Percentiles rank a stretch among this genome's conserved stretches.
Conservation (phyloP, 2,797 vertebrate species). For the Sparus aurata region DNA sequence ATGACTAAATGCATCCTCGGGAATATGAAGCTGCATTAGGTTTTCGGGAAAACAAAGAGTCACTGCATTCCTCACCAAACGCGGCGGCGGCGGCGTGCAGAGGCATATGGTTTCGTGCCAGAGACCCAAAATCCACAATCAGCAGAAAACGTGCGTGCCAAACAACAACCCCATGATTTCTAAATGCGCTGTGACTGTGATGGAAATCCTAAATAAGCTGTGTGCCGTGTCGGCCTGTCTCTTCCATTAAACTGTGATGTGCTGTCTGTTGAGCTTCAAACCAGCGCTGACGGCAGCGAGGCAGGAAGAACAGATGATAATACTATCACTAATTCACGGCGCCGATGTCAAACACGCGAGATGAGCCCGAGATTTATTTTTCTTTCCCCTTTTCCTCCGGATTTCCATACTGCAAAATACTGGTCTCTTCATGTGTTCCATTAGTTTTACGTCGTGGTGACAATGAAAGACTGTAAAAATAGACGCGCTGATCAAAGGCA, state of each 20-base stretch:
- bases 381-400: conserved; percentile 6
- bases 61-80: conserved; percentile 43
- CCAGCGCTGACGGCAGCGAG: conserved; percentile 45
- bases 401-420: conserved; percentile 62
- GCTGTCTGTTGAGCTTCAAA: conserved; percentile 64
- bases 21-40: conserved; percentile 66
- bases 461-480: conserved; percentile 83
- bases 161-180: conserved; percentile 65
- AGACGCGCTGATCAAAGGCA: conserved; percentile 83
- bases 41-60: conserved; percentile 57
- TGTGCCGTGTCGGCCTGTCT: conserved; percentile 56
- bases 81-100: conserved; percentile 11
- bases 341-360: conserved; percentile 58
- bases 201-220: conserved; percentile 71
- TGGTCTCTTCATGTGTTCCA: conserved; percentile 57
- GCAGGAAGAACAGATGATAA: conserved; percentile 67
- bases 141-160: conserved; percentile 59
- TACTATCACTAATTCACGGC: conserved; percentile 60
- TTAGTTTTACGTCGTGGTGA: conserved; percentile 74
- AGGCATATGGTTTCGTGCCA: conserved; percentile 55
- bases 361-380: conserved; percentile 28
- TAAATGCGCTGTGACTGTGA: conserved; percentile 67
- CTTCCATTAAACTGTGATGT: conserved; percentile 63
- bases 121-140: conserved; percentile 76
- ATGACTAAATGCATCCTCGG: conserved; percentile 78